Conservation (phyloP, 2,888 invertebrate genomes). For the Timandra comae region DNA sequence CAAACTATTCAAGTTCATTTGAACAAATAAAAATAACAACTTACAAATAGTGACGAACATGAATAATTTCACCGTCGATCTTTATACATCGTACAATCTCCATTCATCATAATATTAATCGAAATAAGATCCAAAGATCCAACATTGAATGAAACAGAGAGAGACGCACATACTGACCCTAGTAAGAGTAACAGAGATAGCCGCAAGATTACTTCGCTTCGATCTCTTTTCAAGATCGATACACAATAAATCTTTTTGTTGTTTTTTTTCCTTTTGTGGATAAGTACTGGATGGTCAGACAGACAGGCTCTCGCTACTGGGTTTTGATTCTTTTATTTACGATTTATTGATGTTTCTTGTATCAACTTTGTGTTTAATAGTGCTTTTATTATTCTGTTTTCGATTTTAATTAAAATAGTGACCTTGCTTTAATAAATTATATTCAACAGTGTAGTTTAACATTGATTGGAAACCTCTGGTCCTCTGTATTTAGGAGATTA, state of each 20-base stretch:
- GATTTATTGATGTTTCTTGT: conserved; percentile 7
- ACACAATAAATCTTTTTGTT: conserved; percentile 57
- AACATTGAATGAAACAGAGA: conserved; percentile 47
- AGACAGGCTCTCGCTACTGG: conserved; percentile 58
- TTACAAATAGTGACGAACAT: conserved; percentile 30
- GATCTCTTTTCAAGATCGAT: conserved; percentile 62
- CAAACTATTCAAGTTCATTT: too few species aligned
- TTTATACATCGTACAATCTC: conserved; percentile 41
- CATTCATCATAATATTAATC: conserved; percentile 60
- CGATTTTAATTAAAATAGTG: too few species aligned
- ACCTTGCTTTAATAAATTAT: too few species aligned
- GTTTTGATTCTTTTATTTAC: conserved; percentile 22
- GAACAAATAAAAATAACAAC: conserved; percentile 13
- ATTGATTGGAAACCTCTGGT: too few species aligned
- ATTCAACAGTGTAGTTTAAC: too few species aligned
- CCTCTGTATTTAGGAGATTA: too few species aligned
- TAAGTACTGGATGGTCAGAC: conserved; percentile 40
- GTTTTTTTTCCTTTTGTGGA: conserved; percentile 42
- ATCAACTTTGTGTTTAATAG: not conserved
- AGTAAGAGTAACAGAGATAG: conserved; percentile 25
- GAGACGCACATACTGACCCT: conserved; percentile 22
- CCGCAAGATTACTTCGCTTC: conserved; percentile 40
- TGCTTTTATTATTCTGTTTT: too few species aligned
- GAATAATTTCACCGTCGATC: conserved; percentile 39
- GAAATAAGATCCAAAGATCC: conserved; percentile 50